Evolutionary conservation across 1,140 invertebrate species (phyloP).

Genomic region (Drosophila setifemur): DNA sequence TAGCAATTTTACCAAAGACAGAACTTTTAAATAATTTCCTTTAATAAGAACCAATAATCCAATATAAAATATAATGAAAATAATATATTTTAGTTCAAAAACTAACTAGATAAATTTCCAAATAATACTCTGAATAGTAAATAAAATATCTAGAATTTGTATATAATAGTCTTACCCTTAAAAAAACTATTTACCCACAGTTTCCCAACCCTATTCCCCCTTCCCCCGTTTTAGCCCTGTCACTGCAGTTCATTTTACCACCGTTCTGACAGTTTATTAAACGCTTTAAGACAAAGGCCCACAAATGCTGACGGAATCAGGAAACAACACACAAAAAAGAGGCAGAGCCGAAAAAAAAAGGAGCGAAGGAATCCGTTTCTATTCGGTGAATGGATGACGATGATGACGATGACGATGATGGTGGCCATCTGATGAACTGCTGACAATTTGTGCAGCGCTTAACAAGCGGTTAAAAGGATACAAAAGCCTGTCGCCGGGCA

Average conservation of each 20-base stretch:
- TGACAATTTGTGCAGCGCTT: slow-evolving; percentile 75
- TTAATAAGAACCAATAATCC: too few species aligned
- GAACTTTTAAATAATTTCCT: too few species aligned
- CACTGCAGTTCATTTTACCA: background rate
- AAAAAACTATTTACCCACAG: too few species aligned
- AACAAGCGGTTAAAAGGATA: slow-evolving; percentile 75
- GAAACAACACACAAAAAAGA: background rate
- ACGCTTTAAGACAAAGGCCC: slow-evolving; percentile 37
- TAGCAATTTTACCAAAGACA: too few species aligned
- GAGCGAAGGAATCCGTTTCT: slow-evolving; percentile 28
- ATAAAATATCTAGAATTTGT: too few species aligned
- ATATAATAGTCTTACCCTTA: too few species aligned
- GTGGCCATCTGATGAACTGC: slow-evolving; percentile 64
- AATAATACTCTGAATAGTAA: too few species aligned
- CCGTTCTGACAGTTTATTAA: slow-evolving; percentile 34
- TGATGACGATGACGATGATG: slow-evolving; percentile 23
- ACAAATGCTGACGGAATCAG: slow-evolving; percentile 18
- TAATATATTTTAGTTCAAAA: too few species aligned
- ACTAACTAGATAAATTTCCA: too few species aligned
- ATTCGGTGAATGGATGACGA: slow-evolving; percentile 39
- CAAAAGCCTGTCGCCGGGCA: slow-evolving; percentile 39
- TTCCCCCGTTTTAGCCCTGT: too few species aligned
- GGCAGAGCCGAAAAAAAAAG: background rate
- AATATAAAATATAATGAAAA: too few species aligned
- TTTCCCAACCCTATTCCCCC: too few species aligned